Conservation (phyloP, 2,888 invertebrate genomes). For the Boloria selene region DNA sequence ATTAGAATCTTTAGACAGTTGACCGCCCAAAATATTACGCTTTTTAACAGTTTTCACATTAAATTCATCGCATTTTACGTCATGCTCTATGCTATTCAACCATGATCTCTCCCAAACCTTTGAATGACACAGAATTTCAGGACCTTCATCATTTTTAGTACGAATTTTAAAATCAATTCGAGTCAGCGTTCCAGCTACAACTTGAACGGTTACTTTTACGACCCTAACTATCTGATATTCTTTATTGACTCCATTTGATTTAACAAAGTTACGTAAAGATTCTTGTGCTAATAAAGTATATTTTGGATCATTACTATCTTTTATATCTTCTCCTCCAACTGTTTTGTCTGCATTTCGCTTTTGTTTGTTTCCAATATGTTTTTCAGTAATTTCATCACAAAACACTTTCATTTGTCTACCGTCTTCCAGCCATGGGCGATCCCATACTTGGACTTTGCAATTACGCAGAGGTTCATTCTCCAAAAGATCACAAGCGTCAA, state of each 20-base stretch:
- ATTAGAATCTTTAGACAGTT: conserved; percentile 39
- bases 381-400: conserved; percentile 48
- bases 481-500: conserved; percentile 54
- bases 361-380: conserved; percentile 36
- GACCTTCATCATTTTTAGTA: conserved; percentile 48
- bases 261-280: conserved; percentile 47
- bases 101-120: conserved; percentile 82
- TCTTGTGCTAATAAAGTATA: conserved; percentile 48
- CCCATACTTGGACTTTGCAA: conserved; percentile 75
- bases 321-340: conserved; percentile 36
- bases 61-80: conserved; percentile 41
- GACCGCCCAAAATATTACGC: conserved; percentile 37
- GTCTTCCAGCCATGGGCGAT: conserved; percentile 82
- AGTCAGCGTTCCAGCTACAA: conserved; percentile 70
- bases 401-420: conserved; percentile 63
- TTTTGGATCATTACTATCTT: conserved; percentile 43
- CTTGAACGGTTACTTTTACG: conserved; percentile 59
- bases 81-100: conserved; percentile 65
- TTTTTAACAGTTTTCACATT: conserved; percentile 27
- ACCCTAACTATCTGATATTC: conserved; percentile 63
- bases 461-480: conserved; percentile 52
- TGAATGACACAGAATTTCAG: conserved; percentile 62
- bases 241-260: conserved; percentile 34
- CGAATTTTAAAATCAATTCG: conserved; percentile 55
- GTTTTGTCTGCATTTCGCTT: conserved; percentile 41